Evolutionary conservation across 2,113 vertebrate genomes (phyloP), one percentile per base, ranked within the genome.

Genomic region (Lipophrys pholis): DNA sequence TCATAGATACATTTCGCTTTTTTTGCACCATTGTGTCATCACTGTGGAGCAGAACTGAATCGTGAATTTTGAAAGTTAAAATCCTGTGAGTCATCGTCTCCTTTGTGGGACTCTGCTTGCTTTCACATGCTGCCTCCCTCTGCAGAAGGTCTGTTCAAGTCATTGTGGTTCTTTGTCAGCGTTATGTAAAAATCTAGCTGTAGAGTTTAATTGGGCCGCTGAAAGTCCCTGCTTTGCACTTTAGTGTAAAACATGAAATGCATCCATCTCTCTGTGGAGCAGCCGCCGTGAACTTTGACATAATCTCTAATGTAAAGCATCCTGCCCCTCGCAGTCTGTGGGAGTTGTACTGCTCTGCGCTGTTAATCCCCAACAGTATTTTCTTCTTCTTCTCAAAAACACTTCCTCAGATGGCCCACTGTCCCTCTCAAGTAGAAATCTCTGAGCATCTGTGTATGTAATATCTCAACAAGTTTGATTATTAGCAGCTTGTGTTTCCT

Each of bases 401-500:
- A 7, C 49, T n/a, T 46, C 50, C 48, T 65, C 50, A 60, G 63
- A 64, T 81, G 70, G 79, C 65, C 85, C 75, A 74, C 53, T 57
- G 75, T 58, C 60, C 16, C 39, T 69, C 52, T 61, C 6, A 36
- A 64, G 45, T 69, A 30, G 38, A 48, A 71, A 6, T 11, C 58
- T 63, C 64, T 15, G 40, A 81, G 60, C 76, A 63, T 86, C 76
- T 78, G 61, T 68, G 49, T 30, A 36, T 78, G 75, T 71, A 15
- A 57, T 83, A 35, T 81, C 51, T 69, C 65, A 52, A 35, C 45
- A 48, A 73, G 52, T 65, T 56, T 42, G 40, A 59, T 49, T 10
- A 46, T 1, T 8, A 62, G 59, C 50, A 65, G 64, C 73, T 48
- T 48, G 8, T 21, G 12, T 3, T 61, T n/a, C 30, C 17, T 5